Base-by-base conservation (phyloP, 2,797 vertebrate species). In the Chelonia mydas region DNA sequence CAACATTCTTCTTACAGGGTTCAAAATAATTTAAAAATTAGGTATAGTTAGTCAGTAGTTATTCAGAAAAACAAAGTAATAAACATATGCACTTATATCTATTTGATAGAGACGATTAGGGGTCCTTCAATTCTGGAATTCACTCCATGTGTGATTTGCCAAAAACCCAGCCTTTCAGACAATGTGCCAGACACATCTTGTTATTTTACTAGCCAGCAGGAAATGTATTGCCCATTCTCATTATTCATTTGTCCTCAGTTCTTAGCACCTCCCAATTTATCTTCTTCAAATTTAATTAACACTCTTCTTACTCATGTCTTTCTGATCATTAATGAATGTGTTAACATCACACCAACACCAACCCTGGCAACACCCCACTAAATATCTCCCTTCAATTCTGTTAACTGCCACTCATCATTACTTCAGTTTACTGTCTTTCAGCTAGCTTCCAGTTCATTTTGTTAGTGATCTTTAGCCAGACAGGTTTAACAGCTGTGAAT, bases 301-400 rank as follows among this genome's bases (percentile, higher is more conserved):
- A 0, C 57, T 83, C 27, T n/a, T 76, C 57, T 82, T 93, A n/a
- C 15, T 16, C 0, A 0, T 5, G 3, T 65, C 41, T 33, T 57
- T n/a, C 10, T 79, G 57, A 28, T 65, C 76, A 27, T 54, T 12
- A 57, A 45, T 57, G 68, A 61, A 7, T 83, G 15, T 93, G 55
- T 81, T 84, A 72, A 21, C 1, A 2, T 33, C 33, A 47, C 6
- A 61, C 74, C 61, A 81, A 78, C 50, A 74, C 6, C 50, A 51
- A 55, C 1, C 0, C 77, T 91, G 80, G 50, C 11, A 21, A 25
- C 53, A 65, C 21, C 31, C 27, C 55, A 55, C 51, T 89, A 83
- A 81, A 21, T 78, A 57, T 0, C 0, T 72, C 78, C 53, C 78
- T 72, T 83, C 13, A 11, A 21, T 84, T 79, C 81, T 89, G 2